Conservation (phyloP, 2,888 invertebrate species). For the Rhingia rostrata region DNA sequence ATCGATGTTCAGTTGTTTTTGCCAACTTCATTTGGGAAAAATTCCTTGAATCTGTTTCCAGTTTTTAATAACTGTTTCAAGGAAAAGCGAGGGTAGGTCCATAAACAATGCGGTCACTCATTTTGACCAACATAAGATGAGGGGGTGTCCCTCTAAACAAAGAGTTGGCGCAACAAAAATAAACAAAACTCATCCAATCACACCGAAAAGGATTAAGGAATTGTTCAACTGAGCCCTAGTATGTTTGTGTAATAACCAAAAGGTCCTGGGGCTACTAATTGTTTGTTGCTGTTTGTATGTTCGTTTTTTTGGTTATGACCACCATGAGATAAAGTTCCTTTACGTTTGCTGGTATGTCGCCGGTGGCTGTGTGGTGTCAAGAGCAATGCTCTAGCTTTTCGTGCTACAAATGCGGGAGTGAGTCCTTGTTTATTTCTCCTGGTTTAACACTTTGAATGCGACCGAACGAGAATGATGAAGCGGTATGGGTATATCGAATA, state of each 20-base stretch:
- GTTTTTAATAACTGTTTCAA: slow-evolving; percentile 53
- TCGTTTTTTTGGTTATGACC: slow-evolving; percentile 31
- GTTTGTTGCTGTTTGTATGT: slow-evolving; percentile 20
- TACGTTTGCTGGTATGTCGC: slow-evolving; percentile 42
- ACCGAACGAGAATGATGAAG: slow-evolving; percentile 35
- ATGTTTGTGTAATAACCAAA: slow-evolving; percentile 56
- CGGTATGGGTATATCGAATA: neutral
- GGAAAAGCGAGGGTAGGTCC: slow-evolving; percentile 24
- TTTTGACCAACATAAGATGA: slow-evolving; percentile 16
- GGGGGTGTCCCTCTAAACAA: slow-evolving; percentile 2
- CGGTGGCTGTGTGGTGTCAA: slow-evolving; percentile 51
- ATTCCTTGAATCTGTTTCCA: slow-evolving; percentile 9
- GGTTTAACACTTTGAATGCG: slow-evolving; percentile 4
- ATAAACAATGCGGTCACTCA: slow-evolving; percentile 42
- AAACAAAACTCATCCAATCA: slow-evolving; percentile 59
- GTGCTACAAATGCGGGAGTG: neutral
- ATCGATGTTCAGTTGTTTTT: neutral
- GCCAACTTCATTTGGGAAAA: neutral
- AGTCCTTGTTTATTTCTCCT: neutral
- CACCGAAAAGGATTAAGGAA: slow-evolving; percentile 59
- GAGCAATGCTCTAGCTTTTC: slow-evolving; percentile 32
- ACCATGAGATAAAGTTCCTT: slow-evolving; percentile 44
- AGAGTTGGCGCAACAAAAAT: slow-evolving; percentile 4
- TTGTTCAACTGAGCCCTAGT: slow-evolving; percentile 36
- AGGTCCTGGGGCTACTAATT: slow-evolving; percentile 48